Percentiles rank a stretch among this genome's conserved stretches.
These are phyloP conservation scores for Ormyrus nitidulus DNA, from an alignment of 2,888 invertebrate species.

Conservation along the genomic window DNA sequence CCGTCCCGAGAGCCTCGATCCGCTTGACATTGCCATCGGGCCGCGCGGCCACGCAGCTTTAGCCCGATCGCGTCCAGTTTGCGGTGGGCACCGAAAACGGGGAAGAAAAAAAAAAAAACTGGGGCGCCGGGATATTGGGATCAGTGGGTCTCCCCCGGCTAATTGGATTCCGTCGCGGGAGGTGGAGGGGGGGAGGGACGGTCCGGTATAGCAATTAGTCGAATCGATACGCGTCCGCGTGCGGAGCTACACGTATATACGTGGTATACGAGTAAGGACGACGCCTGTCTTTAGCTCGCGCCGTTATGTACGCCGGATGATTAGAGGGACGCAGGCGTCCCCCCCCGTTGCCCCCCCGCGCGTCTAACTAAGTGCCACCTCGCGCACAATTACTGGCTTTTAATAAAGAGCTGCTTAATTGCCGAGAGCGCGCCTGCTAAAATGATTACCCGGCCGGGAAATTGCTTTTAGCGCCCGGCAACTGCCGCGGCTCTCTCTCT, in stretches of 20 bases:
- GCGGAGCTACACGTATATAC: not conserved
- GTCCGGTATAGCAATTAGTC: conserved; percentile 35
- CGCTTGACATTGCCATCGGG: not conserved
- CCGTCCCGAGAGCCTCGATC: not conserved
- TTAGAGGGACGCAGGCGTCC: not conserved
- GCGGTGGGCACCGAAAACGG: no score
- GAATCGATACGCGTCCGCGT: conserved; percentile 27
- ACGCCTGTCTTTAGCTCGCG: not conserved
- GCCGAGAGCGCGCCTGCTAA: conserved; percentile 24
- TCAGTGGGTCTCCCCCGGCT: not conserved
- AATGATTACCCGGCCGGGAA: conserved; percentile 37
- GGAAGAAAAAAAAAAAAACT: not conserved
- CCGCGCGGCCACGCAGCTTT: no score
- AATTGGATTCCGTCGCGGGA: conserved; percentile 37
- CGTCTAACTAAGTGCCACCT: conserved; percentile 31
- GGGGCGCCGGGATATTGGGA: not conserved
- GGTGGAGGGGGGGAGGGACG: not conserved
- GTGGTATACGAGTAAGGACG: not conserved
- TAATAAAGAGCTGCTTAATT: conserved; percentile 49
- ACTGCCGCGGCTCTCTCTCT: not conserved
- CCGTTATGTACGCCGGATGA: not conserved
- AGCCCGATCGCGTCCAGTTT: no score
- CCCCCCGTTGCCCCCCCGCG: not conserved
- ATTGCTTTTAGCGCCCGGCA: conserved; percentile 48
- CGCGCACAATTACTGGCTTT: conserved; percentile 44